Evolutionary conservation across 2,113 vertebrate species (phyloP), one percentile per base, ranked within the genome.

Genomic region (Octodon degus): DNA sequence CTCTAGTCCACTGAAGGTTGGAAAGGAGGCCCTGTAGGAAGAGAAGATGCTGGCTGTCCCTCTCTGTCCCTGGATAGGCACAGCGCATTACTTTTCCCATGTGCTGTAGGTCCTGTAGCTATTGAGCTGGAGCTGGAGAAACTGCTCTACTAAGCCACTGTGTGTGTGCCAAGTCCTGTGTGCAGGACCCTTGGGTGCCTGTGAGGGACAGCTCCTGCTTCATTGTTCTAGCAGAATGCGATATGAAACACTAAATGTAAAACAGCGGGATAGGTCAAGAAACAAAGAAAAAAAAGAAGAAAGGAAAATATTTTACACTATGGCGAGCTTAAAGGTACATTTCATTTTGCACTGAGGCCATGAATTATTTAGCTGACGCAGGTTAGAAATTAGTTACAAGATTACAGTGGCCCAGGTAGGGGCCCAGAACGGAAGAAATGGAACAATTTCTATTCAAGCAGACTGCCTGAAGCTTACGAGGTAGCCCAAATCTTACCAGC

Each of bases 171-270:
- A 63, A 25, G 63, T 72, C 11, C 5, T 17, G 6, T 2, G 7
- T 30, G 5, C 3, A 5, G 7, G 14, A 58, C 10, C 0, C 0
- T 63, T 6, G 0, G 8, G 43, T 14, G 6, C 16, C 68, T 67
- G 1, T 9, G 63, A 65, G 13, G 13, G 53, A 37, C 40, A 17
- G 37, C 0, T 7, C 43, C 80, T 53, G 3, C 11, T 63, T 34
- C 53, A 2, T 32, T 43, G 1, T 70, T 47, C 62, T 60, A 20
- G 11, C 13, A 32, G 25, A 62, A 62, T 30, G 43, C 4, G 50
- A n/a, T 24, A 14, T 40, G 55, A 60, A 43, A 12, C 19, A 65
- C 10, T 22, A 74, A 40, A 37, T 34, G 4, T 32, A 37, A 87
- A 77, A 43, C 10, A 58, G 7, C 1, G 1, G 53, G 68, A n/a